phyloP scores from a whole-genome alignment of 2,888 invertebrate genomes.

The Amitus sp. region DNA sequence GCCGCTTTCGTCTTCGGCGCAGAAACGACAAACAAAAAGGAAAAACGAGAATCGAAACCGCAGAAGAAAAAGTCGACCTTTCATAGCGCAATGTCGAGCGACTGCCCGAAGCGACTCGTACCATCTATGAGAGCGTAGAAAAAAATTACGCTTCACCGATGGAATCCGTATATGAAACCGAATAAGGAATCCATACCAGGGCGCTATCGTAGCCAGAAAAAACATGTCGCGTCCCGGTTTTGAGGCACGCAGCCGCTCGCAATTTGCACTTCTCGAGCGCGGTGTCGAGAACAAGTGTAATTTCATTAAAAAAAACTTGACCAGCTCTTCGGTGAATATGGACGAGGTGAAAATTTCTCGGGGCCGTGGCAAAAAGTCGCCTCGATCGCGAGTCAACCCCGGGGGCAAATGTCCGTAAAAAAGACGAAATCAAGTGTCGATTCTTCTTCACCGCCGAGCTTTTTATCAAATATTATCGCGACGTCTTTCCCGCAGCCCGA shows the following conservation, averaged over 20 bases:
- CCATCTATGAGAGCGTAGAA: constrained; percentile 15
- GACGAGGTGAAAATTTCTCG: neutral
- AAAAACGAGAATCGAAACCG: too few relatives aligned
- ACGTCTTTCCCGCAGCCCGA: neutral
- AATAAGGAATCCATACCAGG: constrained; percentile 22
- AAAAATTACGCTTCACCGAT: constrained; percentile 27
- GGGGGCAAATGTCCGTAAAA: too few relatives aligned
- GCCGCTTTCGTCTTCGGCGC: too few relatives aligned
- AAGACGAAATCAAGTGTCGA: too few relatives aligned
- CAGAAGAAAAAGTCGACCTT: too few relatives aligned
- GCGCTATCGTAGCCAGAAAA: constrained; percentile 21
- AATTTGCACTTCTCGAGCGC: constrained; percentile 10
- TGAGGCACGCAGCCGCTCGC: constrained; percentile 24
- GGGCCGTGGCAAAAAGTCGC: neutral
- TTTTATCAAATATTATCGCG: constrained; percentile 1
- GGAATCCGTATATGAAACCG: constrained; percentile 31
- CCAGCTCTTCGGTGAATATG: neutral
- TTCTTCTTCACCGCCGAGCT: constrained; percentile 42
- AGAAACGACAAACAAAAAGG: too few relatives aligned
- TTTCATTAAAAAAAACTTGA: neutral
- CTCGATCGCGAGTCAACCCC: neutral
- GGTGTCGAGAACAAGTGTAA: neutral
- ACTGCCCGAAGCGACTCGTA: constrained; percentile 17
- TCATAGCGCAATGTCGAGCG: constrained; percentile 17
- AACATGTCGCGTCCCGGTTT: constrained; percentile 22